A percentile compares a stretch with the other conserved stretches of the same genome.
These are phyloP conservation scores for Coracopsis vasa DNA, from an alignment of 2,113 vertebrate species.

Conservation along the genomic window DNA sequence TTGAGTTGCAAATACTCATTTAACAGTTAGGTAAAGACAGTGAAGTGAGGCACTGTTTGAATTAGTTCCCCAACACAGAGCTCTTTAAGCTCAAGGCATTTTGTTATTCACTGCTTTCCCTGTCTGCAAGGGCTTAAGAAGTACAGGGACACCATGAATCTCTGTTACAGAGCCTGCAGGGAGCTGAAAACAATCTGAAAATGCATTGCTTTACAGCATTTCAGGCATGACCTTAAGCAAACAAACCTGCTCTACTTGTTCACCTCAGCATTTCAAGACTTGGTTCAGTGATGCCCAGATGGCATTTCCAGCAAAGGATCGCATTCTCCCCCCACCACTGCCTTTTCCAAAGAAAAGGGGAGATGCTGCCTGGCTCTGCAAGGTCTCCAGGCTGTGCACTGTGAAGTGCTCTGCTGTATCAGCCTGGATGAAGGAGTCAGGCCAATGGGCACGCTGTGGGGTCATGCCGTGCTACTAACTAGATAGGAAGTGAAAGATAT, in stretches of 20 bases:
- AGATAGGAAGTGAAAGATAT: not conserved
- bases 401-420: rapidly evolving
- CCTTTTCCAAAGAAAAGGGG: not conserved
- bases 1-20: not conserved
- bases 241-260: not conserved
- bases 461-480: rapidly evolving
- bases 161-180: not conserved
- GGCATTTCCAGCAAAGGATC: not conserved
- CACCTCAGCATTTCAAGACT: not conserved
- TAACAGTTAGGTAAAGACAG: not conserved
- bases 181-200: not conserved
- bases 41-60: not conserved
- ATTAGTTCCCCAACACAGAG: not conserved
- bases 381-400: rapidly evolving
- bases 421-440: not conserved
- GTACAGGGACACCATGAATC: not conserved
- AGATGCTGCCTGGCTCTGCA: rapidly evolving
- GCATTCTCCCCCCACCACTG: rapidly evolving
- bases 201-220: not conserved
- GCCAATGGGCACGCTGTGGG: rapidly evolving
- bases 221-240: not conserved
- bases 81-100: not conserved
- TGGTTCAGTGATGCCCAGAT: not conserved
- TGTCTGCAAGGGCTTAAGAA: not conserved
- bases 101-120: not conserved